These are phyloP conservation scores for Drosophila bifasciata DNA, from an alignment of 1,140 invertebrate genomes.

Conservation along the genomic window DNA sequence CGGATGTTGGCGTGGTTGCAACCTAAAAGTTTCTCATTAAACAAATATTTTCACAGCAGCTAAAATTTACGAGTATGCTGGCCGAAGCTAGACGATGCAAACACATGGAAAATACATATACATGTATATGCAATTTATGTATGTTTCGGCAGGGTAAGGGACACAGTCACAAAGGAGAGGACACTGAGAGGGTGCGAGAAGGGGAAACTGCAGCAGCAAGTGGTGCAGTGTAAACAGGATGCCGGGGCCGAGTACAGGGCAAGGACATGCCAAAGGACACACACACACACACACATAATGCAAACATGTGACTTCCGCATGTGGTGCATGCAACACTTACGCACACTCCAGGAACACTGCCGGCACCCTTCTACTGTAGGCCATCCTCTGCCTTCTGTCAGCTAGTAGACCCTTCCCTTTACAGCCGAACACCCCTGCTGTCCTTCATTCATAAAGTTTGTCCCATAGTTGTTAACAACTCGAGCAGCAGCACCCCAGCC, in stretches of 20 bases:
- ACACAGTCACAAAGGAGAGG: slow-evolving; percentile 3
- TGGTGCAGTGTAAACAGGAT: slow-evolving; percentile 71
- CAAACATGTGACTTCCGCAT: slow-evolving; percentile 82
- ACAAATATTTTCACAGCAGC: slow-evolving; percentile 81
- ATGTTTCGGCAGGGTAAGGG: slow-evolving; percentile 39
- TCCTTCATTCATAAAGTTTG: slow-evolving; percentile 72
- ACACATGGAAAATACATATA: slow-evolving; percentile 35
- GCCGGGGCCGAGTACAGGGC: slow-evolving; percentile 38
- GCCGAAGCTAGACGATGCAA: slow-evolving; percentile 33
- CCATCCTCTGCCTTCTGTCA: too few species aligned
- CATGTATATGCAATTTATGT: slow-evolving; percentile 68
- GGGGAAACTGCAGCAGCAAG: slow-evolving; percentile 48
- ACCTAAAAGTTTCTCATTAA: slow-evolving; percentile 79
- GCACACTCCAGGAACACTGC: slow-evolving; percentile 26
- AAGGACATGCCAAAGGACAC: slow-evolving; percentile 81
- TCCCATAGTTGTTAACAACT: slow-evolving; percentile 82
- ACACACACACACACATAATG: slow-evolving; percentile 74
- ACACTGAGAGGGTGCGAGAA: slow-evolving; percentile 11
- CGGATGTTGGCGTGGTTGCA: slow-evolving; percentile 12
- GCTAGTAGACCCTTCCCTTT: slow-evolving; percentile 6
- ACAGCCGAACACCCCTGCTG: slow-evolving; percentile 5
- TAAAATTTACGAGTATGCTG: slow-evolving; percentile 70
- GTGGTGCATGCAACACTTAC: slow-evolving; percentile 79
- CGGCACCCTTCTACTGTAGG: too few species aligned
- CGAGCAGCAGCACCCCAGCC: slow-evolving; percentile 66